Evolutionary conservation across 2,888 invertebrate species (phyloP), one percentile per base, ranked within the genome.

Genomic region (Sphaeridia pumilis): DNA sequence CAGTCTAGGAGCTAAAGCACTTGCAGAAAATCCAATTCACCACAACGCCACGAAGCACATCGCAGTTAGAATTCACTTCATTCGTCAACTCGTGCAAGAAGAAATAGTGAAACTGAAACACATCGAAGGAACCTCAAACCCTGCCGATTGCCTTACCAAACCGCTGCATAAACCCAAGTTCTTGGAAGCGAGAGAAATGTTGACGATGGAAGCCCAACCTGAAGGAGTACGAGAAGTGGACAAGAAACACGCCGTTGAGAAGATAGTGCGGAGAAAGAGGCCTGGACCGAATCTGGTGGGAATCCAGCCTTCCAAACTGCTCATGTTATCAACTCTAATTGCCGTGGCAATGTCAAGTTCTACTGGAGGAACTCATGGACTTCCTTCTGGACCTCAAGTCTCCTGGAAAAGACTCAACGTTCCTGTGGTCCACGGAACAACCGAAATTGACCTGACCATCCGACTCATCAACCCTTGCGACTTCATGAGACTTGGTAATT

Each of bases 41-140:
- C 63, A 63, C 35, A 38, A 52, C 4, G 28, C 57, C 31, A 61
- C 59, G 1, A 66, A 66, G 41, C 66, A 66, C 46, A 64, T 66
- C 25, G 57, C 55, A 24, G 42, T 64, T 1, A 21, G 55, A 20
- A 54, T 61, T 44, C 59, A 60, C 35, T 65, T 49, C 28, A 46
- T 54, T 2, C 22, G 51, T 10, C 20, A 36, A 22, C 22, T 45
- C 12, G 28, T 36, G 5, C n/a, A 45, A 22, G 34, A 24, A 3
- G 22, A 12, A 10, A 3, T 26, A 20, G 7, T 45, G 2, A 12
- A 25, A 20, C 2, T 46, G 4, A 4, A 45, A 14, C 26, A 51
- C 27, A 20, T 45, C 2, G 17, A 12, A 3, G 34, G 43, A 3
- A 21, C 2, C 10, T 17, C 25, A 27, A 35, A 46, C n/a, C 27